Evolutionary conservation across 2,797 vertebrate genomes (phyloP), one percentile per base, ranked within the genome.

Genomic region (Anguilla megastoma): DNA sequence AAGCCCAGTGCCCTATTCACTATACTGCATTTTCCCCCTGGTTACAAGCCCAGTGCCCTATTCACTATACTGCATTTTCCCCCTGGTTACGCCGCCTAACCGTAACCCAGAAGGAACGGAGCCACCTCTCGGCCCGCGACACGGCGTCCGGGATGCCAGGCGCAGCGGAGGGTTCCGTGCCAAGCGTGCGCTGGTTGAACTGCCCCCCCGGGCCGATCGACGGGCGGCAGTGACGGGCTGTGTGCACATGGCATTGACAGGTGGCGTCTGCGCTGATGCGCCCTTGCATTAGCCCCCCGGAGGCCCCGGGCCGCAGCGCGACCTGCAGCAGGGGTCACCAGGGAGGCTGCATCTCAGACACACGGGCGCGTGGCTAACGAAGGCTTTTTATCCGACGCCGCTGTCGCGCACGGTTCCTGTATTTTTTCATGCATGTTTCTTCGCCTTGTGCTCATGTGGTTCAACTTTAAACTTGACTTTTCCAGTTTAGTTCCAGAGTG

Each of bases 211-310:
- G 54, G 84, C 14, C 52, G 21, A 60, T 58, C 54, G 30, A 58
- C 33, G 5, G 2, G 52, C 52, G 58, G 52, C 52, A 88, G 80
- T 91, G 90, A 93, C 90, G 86, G 91, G 90, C 89, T 87, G 21
- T 88, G 89, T 85, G 89, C 82, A 91, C 89, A 92, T 92, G 90
- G 91, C 91, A 92, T 89, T 92, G 93, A 91, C 92, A 92, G 89
- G 69, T 76, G 88, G 58, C 85, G 89, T 89, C 76, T 87, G 88
- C 84, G 88, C 86, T 71, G 30, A 89, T 82, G 76, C 83, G 63
- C 87, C 74, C 83, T 88, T 90, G 76, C 80, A 84, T 84, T 87
- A 84, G 79, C 58, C 63, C 10, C 85, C 50, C 24, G 63, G 60
- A 74, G 7, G 24, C 24, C 71, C 33, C 27, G 82, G 24, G 10